A percentile compares a stretch with the other conserved stretches of the same genome.
phyloP scores from a whole-genome alignment of 2,113 vertebrate species.

The Aleadryas rufinucha region DNA sequence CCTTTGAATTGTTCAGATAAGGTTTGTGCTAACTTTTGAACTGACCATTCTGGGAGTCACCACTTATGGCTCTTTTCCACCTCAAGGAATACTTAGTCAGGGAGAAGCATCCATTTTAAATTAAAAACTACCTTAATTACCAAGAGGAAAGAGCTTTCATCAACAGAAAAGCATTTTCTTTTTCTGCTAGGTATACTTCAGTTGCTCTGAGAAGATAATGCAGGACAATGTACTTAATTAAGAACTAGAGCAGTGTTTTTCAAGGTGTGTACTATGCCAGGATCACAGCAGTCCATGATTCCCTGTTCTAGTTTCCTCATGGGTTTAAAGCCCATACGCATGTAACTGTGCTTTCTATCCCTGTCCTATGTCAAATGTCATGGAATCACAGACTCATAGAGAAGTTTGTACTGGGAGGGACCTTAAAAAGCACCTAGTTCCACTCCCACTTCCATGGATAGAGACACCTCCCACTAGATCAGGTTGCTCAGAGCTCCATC shows the following conservation, averaged over 20 bases:
- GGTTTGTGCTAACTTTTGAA: background rate
- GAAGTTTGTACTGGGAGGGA: background rate
- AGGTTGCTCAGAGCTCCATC: background rate
- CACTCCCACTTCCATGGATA: fast-evolving
- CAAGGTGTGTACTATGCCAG: background rate
- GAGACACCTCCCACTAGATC: background rate
- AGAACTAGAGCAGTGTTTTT: background rate
- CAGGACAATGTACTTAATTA: background rate
- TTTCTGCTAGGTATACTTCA: background rate
- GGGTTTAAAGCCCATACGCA: background rate
- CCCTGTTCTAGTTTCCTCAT: background rate
- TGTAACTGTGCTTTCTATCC: background rate
- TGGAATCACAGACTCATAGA: background rate
- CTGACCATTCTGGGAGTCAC: background rate
- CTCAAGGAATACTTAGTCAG: background rate
- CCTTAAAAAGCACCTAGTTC: background rate
- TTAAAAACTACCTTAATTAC: background rate
- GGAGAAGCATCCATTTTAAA: background rate
- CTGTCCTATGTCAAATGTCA: background rate
- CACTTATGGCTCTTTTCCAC: background rate
- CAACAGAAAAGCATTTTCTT: background rate
- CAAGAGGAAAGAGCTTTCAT: background rate
- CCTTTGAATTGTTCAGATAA: background rate
- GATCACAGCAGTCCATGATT: background rate
- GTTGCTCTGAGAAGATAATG: background rate